Percentiles rank a stretch among this genome's conserved stretches.
Evolutionary conservation across 2,888 invertebrate genomes (phyloP).

Genomic region (Megaustenia siamemsis): DNA sequence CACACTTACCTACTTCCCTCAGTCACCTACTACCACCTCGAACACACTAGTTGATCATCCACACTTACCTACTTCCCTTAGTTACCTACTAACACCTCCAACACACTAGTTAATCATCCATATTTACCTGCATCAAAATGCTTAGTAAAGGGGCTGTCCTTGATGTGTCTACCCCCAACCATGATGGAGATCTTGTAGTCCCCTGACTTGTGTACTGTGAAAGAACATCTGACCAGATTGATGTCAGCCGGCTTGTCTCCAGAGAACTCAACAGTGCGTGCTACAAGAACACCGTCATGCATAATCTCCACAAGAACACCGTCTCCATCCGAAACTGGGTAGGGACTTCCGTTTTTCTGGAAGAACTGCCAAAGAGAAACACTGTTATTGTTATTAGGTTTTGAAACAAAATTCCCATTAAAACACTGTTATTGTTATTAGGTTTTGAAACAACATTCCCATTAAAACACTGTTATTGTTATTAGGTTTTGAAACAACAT

Average conservation of each 20-base stretch:
- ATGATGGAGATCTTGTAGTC: conserved; percentile 91
- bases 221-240: conserved; percentile 92
- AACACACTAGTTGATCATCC: no score
- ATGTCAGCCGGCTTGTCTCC: conserved; percentile 91
- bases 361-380: conserved; percentile 64
- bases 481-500: no score
- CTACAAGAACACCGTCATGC: conserved; percentile 89
- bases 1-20: no score
- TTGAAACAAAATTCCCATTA: no score
- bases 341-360: conserved; percentile 90
- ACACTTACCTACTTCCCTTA: no score
- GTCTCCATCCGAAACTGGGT: conserved; percentile 93
- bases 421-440: no score
- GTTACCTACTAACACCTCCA: no score
- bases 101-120: not conserved
- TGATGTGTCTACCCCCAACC: conserved; percentile 88
- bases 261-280: conserved; percentile 92
- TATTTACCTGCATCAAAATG: conserved; percentile 87
- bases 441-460: no score
- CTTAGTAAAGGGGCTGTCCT: conserved; percentile 92
- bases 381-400: no score
- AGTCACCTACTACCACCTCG: no score
- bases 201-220: conserved; percentile 94
- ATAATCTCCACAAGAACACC: conserved; percentile 92
- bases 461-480: no score